Evolutionary conservation across 1,140 invertebrate species (phyloP), one percentile per base, ranked within the genome.

Genomic region (Heterodera schachtii): DNA sequence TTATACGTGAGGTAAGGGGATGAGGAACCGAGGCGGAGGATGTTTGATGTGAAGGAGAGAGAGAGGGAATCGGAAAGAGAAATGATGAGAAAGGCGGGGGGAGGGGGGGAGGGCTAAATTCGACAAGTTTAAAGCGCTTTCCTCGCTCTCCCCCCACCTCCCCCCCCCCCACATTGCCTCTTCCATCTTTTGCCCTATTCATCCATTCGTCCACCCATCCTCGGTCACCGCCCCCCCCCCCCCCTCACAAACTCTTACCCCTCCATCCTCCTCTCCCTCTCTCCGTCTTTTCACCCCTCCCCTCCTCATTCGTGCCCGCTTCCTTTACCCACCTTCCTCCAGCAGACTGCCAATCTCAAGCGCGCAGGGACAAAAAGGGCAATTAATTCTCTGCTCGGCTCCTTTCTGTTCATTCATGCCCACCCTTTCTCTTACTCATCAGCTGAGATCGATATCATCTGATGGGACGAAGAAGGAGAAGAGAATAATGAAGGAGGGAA

Each of bases 391-490:
- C 69, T 43, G 21, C 57, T 60, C 57, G 57, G 57, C 13, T 60
- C 57, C 57, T 60, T 60, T 60, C 57, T 60, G 57, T 60, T 60
- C 57, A 60, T 60, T 60, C 57, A 60, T 60, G 57, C 57, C 57
- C 57, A 60, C 57, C 57, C 57, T 60, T 60, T 19, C 16, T 16
- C 57, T 60, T 60, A 60, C 57, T 60, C 57, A 60, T 60, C 57
- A 60, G 57, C 57, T 60, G 57, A 71, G 69, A 71, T 71, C 69
- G 69, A 71, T 71, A 71, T 71, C 69, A 71, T 46, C 7, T 43
- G 44, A 71, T 46, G 69, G 31, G 69, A 46, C 69, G 44, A 13
- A 11, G 31, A 31, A 21, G 44, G 16, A 31, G 44, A 11, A 19
- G 69, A 31, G 9, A 19, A 46, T 7, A 11, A 46, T 43, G 31